A percentile compares a stretch with the other conserved stretches of the same genome.
These are phyloP conservation scores for Ormyrus pomaceus DNA, from an alignment of 2,888 invertebrate genomes.

Conservation along the genomic window DNA sequence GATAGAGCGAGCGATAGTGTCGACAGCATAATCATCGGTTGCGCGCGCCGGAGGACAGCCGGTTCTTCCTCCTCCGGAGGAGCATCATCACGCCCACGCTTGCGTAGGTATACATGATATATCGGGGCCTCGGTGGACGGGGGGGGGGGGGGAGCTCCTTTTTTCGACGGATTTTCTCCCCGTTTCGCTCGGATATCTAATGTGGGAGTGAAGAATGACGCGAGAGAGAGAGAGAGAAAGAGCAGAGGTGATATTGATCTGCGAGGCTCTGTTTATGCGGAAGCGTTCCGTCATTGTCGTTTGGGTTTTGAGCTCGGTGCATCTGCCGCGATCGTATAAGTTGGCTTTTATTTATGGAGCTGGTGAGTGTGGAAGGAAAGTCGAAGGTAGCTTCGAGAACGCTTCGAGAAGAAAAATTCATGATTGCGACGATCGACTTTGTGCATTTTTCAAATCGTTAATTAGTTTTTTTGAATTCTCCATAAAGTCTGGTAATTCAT, in stretches of 20 bases:
- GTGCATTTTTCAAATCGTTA: no score
- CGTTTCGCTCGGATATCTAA: no score
- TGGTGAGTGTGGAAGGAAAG: background rate
- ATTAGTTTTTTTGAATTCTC: no score
- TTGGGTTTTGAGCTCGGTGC: background rate
- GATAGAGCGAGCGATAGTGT: slow-evolving; percentile 64
- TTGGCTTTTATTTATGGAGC: background rate
- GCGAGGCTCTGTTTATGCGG: no score
- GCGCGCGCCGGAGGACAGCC: slow-evolving; percentile 46
- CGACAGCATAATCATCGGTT: slow-evolving; percentile 72
- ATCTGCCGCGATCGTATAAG: background rate
- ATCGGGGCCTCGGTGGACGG: background rate
- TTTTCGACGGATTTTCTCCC: background rate
- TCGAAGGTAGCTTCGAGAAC: no score
- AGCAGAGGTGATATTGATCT: no score
- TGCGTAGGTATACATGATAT: background rate
- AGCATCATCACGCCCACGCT: slow-evolving; percentile 45
- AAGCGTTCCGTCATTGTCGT: no score
- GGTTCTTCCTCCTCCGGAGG: background rate
- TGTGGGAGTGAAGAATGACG: no score
- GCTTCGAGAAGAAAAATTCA: no score
- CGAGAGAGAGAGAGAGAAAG: no score
- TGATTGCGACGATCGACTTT: no score
- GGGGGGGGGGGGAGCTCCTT: background rate
- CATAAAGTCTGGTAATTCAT: no score